These are phyloP conservation scores for Nemurella pictetii DNA, from an alignment of 2,888 invertebrate genomes.

Conservation along the genomic window DNA sequence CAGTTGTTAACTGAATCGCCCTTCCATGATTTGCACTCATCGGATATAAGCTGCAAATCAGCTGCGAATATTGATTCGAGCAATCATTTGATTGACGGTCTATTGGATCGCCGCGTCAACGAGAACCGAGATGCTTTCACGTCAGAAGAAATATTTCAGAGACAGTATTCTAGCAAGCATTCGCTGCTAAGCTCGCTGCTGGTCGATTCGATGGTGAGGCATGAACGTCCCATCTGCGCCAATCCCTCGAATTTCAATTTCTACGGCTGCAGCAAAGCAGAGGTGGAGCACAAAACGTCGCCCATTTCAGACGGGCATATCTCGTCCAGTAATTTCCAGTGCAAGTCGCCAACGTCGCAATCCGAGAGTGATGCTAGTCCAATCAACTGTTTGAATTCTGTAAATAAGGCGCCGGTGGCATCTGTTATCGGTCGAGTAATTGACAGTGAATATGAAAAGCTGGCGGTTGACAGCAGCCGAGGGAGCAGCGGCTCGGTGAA, in stretches of 20 bases:
- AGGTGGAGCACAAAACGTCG: not conserved
- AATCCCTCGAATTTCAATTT: not conserved
- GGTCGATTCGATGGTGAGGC: not conserved
- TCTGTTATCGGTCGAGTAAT: not conserved
- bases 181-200: not conserved
- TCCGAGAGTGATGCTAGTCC: not conserved
- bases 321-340: not conserved
- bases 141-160: not conserved
- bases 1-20: not conserved
- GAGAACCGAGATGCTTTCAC: not conserved
- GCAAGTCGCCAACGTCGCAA: not conserved
- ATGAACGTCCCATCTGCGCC: not conserved
- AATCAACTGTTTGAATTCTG: not conserved
- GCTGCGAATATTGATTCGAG: not conserved
- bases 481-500: no score
- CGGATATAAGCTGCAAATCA: not conserved
- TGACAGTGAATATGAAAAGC: not conserved
- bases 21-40: not conserved
- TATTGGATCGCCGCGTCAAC: not conserved
- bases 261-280: not conserved
- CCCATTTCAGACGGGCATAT: not conserved
- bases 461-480: not conserved
- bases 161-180: not conserved
- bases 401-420: not conserved
- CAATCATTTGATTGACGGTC: not conserved